These are phyloP conservation scores for Leucophenga montana DNA, from an alignment of 2,888 invertebrate genomes.

Conservation along the genomic window DNA sequence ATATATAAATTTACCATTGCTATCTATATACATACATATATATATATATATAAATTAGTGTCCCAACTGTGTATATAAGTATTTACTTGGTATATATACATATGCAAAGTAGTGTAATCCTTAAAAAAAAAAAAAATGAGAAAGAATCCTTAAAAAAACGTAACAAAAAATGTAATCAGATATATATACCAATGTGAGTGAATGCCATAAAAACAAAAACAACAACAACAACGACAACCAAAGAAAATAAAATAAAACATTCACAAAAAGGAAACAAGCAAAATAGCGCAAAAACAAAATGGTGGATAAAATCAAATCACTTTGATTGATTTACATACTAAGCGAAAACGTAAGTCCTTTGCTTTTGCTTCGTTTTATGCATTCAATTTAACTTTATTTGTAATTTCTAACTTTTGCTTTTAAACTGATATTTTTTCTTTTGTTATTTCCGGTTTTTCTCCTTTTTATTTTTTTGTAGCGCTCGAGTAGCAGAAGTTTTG, in stretches of 20 bases:
- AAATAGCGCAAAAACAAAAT: conserved; percentile 7
- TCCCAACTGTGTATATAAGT: neutral
- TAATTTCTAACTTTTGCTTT: no score
- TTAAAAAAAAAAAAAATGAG: conserved; percentile 21
- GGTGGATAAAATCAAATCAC: conserved; percentile 1
- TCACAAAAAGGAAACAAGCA: neutral
- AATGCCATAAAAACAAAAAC: neutral
- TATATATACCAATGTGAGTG: neutral
- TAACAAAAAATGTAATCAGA: conserved; percentile 20
- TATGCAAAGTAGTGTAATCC: neutral
- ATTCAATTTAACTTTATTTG: neutral
- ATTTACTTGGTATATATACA: neutral
- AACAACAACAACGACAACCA: neutral
- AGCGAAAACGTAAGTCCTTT: neutral
- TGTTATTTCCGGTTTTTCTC: neutral
- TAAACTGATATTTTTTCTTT: neutral
- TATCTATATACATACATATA: no score
- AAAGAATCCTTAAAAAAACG: conserved; percentile 8
- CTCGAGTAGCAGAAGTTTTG: neutral
- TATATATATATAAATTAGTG: neutral
- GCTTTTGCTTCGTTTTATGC: neutral
- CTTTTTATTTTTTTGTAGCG: neutral
- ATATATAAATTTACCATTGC: no score
- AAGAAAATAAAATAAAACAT: conserved; percentile 3
- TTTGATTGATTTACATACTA: conserved; percentile 21